Evolutionary conservation across 2,797 vertebrate genomes (phyloP).

Genomic region (Chaunax sp.): DNA sequence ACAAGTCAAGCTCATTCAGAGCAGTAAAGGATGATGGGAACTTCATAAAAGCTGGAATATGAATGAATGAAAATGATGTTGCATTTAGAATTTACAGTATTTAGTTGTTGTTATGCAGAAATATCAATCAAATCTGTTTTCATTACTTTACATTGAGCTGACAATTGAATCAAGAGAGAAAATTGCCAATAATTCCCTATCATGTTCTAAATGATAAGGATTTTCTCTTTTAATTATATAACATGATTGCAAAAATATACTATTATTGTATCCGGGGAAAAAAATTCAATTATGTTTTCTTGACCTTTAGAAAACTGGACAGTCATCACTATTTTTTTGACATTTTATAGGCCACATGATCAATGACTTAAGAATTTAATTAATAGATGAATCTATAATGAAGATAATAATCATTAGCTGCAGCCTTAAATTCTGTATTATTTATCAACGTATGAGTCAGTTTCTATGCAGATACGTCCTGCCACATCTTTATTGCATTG

Average conservation of each 20-base stretch:
- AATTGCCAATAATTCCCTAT: too few species aligned
- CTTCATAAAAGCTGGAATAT: neutral
- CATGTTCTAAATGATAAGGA: too few species aligned
- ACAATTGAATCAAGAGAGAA: too few species aligned
- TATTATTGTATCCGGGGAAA: too few species aligned
- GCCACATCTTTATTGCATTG: neutral
- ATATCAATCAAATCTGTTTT: neutral
- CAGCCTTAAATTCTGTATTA: neutral
- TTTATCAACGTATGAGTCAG: neutral
- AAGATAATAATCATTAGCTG: too few species aligned
- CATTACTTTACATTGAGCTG: neutral
- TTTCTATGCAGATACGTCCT: neutral
- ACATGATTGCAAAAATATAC: too few species aligned
- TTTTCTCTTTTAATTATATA: too few species aligned
- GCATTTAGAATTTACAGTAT: too few species aligned
- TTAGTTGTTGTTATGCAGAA: too few species aligned
- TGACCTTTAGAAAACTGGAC: neutral
- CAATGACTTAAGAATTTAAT: neutral
- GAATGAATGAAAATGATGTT: constrained; percentile 6
- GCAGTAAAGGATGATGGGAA: constrained; percentile 17
- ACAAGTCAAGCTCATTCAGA: constrained; percentile 1
- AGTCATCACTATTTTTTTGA: too few species aligned
- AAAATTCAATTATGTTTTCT: neutral
- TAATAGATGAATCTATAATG: neutral
- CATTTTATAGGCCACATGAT: too few species aligned